Evolutionary conservation across 2,888 invertebrate species (phyloP), one percentile per base, ranked within the genome.

Genomic region (Baccha elongata): DNA sequence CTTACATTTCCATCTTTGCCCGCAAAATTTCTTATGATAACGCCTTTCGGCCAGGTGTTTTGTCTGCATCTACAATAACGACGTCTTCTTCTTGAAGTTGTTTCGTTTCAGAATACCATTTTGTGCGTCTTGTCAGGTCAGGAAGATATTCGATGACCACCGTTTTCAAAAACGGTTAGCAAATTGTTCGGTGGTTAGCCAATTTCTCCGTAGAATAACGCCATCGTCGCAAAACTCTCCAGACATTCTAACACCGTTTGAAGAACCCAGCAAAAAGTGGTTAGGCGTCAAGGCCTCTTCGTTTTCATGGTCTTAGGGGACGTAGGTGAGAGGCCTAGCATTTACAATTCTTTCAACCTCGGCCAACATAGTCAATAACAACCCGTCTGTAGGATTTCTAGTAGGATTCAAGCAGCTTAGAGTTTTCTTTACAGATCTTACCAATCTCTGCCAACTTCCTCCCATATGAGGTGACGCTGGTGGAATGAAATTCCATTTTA

Each of bases 271-370:
- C 15, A 86, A 48, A 46, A 87, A 85, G 64, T 86, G 86, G 29
- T 86, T 86, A 2, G 85, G 85, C 0, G 86, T 86, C 13, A 86
- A 58, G 0, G 83, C 67, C 50, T 76, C 76, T 21, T 60, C 62
- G 76, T 85, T 17, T 48, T 26, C n/a, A 76, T 68, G 8, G 19
- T 32, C 76, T 19, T 67, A 11, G 1, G 73, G 44, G 44, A 65
- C 58, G 23, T 64, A 55, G 8, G 52, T 67, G 15, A 67, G 23
- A 15, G 72, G 72, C 6, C 86, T 37, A 5, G 76, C 52, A 48
- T 87, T 87, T 1, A 86, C 83, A 7, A 86, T 68, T 37, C 50
- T 60, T 53, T 83, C 76, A 19, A 76, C 72, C 65, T 75, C 76
- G 8, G 52, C 21, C 29, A 83, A 3, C 72, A 72, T 58, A 1